phyloP scores from a whole-genome alignment of 2,888 invertebrate species.

The Dolomedes plantarius region DNA sequence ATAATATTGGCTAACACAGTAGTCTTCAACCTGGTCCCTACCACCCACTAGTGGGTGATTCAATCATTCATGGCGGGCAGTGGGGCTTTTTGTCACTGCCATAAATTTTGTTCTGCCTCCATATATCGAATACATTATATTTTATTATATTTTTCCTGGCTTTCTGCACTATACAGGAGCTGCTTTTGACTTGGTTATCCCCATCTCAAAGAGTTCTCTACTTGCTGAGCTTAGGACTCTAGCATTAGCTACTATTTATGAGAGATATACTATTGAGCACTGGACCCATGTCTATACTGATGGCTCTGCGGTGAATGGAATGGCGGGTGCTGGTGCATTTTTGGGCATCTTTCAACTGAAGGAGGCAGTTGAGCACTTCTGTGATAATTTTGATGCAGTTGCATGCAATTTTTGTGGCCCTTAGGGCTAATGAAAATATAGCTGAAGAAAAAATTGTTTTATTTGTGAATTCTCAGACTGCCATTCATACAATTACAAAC shows the following conservation, averaged over 20 bases:
- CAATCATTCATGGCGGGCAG: no score
- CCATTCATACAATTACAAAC: background rate
- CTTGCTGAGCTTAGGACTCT: background rate
- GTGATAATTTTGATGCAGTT: no score
- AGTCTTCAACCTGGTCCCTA: no score
- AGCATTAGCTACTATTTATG: background rate
- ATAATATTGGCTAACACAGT: no score
- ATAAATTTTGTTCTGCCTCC: no score
- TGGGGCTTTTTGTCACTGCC: no score
- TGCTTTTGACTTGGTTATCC: background rate
- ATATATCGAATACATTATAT: no score
- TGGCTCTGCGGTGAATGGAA: background rate
- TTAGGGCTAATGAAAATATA: background rate
- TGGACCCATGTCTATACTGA: background rate
- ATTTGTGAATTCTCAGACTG: background rate
- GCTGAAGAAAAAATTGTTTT: background rate
- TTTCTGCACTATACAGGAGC: no score
- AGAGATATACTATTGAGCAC: background rate
- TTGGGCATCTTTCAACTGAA: no score
- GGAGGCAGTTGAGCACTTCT: no score
- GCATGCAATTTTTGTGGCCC: background rate
- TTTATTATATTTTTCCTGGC: no score
- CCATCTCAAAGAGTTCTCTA: background rate
- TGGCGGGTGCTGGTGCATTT: background rate
- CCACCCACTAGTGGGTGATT: no score